phyloP scores from a whole-genome alignment of 2,113 vertebrate species.

The Amphiprion ocellaris region DNA sequence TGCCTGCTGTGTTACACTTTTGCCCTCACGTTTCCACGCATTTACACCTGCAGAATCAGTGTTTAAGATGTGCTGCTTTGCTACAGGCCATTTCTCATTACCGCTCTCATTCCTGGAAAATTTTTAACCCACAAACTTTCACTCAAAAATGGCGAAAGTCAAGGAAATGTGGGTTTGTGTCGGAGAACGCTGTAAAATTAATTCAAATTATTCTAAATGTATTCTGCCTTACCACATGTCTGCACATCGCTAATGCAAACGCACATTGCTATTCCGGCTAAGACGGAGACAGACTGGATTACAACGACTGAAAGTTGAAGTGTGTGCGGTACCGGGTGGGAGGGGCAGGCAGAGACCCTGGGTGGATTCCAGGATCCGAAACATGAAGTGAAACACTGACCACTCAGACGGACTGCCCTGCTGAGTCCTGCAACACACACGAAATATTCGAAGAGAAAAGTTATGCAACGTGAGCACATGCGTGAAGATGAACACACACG shows the following conservation, averaged over 20 bases:
- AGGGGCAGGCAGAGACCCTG: slow-evolving; percentile 90
- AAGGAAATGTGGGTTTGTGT: not conserved
- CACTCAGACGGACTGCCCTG: slow-evolving; percentile 86
- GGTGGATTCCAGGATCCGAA: slow-evolving; percentile 91
- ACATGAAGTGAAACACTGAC: slow-evolving; percentile 91
- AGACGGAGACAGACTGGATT: slow-evolving; percentile 31
- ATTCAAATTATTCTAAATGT: slow-evolving; percentile 52
- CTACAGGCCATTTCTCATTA: slow-evolving; percentile 1
- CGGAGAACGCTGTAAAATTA: not conserved
- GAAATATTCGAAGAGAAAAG: not conserved
- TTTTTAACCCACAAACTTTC: slow-evolving; percentile 3
- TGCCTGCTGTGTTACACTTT: slow-evolving; percentile 2
- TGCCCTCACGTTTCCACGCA: not conserved
- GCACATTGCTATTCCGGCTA: slow-evolving; percentile 40
- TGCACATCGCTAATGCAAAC: slow-evolving; percentile 6
- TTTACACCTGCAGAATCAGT: not conserved
- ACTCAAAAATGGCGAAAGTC: not conserved
- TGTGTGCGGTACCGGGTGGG: slow-evolving; percentile 88
- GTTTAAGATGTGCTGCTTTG: not conserved
- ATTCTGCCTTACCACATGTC: slow-evolving; percentile 25
- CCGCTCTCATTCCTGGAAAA: not conserved
- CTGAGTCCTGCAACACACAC: slow-evolving; percentile 77
- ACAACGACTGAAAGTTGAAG: not conserved
- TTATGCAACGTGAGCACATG: slow-evolving; percentile 41
- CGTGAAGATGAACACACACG: slow-evolving; percentile 26